Conservation (phyloP, 2,888 invertebrate species). For the Liodrosophila aerea region DNA sequence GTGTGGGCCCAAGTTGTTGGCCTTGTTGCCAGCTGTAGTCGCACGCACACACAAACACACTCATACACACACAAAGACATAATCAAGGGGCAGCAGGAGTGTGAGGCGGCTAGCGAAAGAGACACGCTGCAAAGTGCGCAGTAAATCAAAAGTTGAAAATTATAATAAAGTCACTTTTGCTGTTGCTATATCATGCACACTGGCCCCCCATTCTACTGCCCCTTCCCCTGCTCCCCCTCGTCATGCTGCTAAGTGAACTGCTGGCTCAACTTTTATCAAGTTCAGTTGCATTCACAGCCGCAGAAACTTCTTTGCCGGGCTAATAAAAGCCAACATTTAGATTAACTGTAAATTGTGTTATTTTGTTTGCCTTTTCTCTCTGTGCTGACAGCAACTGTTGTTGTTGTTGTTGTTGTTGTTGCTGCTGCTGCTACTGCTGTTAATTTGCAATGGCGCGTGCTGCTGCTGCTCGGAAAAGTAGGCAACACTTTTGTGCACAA, state of each 20-base stretch:
- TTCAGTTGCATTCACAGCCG: slow-evolving; percentile 65
- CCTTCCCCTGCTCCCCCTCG: background rate
- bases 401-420: slow-evolving; percentile 13
- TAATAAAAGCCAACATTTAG: slow-evolving; percentile 76
- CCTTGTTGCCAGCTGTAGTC: slow-evolving; percentile 49
- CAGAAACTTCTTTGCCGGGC: slow-evolving; percentile 58
- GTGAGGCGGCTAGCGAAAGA: slow-evolving; percentile 1
- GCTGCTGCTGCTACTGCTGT: slow-evolving; percentile 36
- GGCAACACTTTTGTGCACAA: slow-evolving; percentile 68
- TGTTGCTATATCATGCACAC: slow-evolving; percentile 66
- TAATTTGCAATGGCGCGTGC: slow-evolving; percentile 64
- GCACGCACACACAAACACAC: slow-evolving; percentile 24
- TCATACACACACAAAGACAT: slow-evolving; percentile 24
- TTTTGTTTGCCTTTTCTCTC: slow-evolving; percentile 62
- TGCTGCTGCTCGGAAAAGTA: slow-evolving; percentile 63
- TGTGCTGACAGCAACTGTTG: slow-evolving; percentile 49
- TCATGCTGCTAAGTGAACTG: slow-evolving; percentile 2
- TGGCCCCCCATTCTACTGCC: background rate
- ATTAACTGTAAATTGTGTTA: slow-evolving; percentile 77
- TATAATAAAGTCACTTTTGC: slow-evolving; percentile 76
- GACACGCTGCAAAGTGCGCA: slow-evolving; percentile 45
- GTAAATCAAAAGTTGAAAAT: slow-evolving; percentile 77
- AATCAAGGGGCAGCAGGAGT: slow-evolving; percentile 19
- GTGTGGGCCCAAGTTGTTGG: slow-evolving; percentile 26
- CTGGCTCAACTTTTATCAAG: slow-evolving; percentile 69